These are phyloP conservation scores for Xylota sylvarum DNA, from an alignment of 2,888 invertebrate species.

Conservation along the genomic window DNA sequence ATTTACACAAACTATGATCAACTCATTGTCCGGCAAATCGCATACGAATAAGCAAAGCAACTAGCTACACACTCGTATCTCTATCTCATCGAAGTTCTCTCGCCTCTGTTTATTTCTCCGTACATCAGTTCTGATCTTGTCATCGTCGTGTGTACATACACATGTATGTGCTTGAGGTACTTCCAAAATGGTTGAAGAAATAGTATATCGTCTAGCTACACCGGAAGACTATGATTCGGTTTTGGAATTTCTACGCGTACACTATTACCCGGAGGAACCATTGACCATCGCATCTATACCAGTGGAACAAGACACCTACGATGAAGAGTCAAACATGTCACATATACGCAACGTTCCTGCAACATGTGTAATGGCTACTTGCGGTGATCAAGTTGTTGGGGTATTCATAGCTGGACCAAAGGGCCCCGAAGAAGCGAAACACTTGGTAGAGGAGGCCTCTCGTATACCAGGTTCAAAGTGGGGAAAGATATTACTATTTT, in stretches of 20 bases:
- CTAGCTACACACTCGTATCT: no score
- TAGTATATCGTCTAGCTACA: constrained; percentile 13
- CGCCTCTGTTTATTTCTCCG: not conserved
- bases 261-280: constrained; percentile 83
- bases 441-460: constrained; percentile 79
- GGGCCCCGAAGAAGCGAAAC: constrained; percentile 77
- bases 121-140: not conserved
- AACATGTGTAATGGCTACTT: constrained; percentile 79
- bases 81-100: not conserved
- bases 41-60: no score
- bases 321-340: constrained; percentile 80
- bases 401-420: constrained; percentile 82
- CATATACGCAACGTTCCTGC: constrained; percentile 75
- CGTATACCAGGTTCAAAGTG: constrained; percentile 80
- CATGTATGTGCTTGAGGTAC: not conserved
- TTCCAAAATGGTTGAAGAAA: not conserved
- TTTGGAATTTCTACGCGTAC: constrained; percentile 80
- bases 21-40: no score
- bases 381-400: constrained; percentile 79
- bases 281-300: constrained; percentile 80
- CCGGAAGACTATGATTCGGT: constrained; percentile 78
- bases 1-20: no score
- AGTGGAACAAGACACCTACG: constrained; percentile 79
- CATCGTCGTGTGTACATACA: not conserved
- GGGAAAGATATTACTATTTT: constrained; percentile 80